These are phyloP conservation scores for Cataglyphis altisquamis DNA, from an alignment of 2,888 invertebrate genomes.

Conservation along the genomic window DNA sequence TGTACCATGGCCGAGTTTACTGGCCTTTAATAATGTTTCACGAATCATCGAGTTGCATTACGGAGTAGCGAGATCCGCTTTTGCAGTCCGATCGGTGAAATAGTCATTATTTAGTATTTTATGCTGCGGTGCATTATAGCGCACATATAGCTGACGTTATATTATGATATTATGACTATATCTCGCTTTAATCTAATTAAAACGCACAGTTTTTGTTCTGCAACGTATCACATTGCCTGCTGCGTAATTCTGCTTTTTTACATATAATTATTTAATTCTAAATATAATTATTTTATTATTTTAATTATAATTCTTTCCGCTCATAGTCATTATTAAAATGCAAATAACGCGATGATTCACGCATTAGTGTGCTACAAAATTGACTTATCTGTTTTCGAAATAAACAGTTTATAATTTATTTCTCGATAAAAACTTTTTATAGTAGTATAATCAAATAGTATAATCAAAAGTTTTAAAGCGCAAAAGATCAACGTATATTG, in stretches of 20 bases:
- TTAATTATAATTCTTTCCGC: not conserved
- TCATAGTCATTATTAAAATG: not conserved
- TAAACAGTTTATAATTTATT: not conserved
- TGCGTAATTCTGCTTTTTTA: not conserved
- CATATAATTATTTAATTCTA: constrained; percentile 11
- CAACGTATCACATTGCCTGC: not conserved
- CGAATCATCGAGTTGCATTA: constrained; percentile 51
- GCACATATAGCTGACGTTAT: not conserved
- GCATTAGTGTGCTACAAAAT: not conserved
- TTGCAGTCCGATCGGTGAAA: not conserved
- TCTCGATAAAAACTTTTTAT: not conserved
- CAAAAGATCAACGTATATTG: not conserved
- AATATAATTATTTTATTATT: constrained; percentile 27
- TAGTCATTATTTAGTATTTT: constrained; percentile 30
- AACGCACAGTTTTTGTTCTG: not conserved
- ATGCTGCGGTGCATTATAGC: constrained; percentile 2
- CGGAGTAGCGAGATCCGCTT: constrained; percentile 15
- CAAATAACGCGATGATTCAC: not conserved
- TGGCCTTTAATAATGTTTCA: constrained; percentile 49
- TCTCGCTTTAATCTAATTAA: not conserved
- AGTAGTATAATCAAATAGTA: constrained; percentile 21
- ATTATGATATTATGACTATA: not conserved
- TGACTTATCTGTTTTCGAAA: not conserved
- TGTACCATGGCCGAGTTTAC: constrained; percentile 26
- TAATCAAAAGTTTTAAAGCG: not conserved